Evolutionary conservation across 2,888 invertebrate genomes (phyloP), one percentile per base, ranked within the genome.

Genomic region (Cabera pusaria): DNA sequence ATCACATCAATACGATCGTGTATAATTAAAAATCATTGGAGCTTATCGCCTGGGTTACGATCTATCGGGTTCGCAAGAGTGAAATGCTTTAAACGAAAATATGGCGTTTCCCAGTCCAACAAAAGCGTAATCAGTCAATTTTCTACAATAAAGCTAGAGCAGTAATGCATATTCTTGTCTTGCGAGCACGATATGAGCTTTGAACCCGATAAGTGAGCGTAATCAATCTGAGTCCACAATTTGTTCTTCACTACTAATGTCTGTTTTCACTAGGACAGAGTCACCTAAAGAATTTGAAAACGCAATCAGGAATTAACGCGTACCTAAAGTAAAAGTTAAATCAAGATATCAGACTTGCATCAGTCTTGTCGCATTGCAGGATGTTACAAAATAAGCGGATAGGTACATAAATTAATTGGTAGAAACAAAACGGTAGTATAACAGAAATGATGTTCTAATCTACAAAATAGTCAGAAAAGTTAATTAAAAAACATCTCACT

Each of bases 331-430:
- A 41, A 29, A n/a, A 48, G 33, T 23, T 48, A 55, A 56, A 33
- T 44, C 32, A 49, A 63, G 49, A 59, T 56, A 63, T 78, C 76
- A 79, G 78, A 78, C 78, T 80, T 72, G 53, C 16, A 66, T 79
- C 79, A 83, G 81, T 81, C 81, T 78, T 72, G 66, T 69, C 66
- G 64, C 67, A 61, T 67, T 64, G 63, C 66, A 59, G 51, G 46
- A 44, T 27, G 38, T 29, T 41, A 45, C 6, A 28, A 28, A 28
- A 5, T 6, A 9, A 43, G 39, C 36, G 27, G 19, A 21, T 31
- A 31, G n/a, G n/a, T n/a, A n/a, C n/a, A n/a, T n/a, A n/a, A n/a
- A n/a, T n/a, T n/a, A n/a, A n/a, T n/a, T n/a, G n/a, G n/a, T n/a
- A n/a, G n/a, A n/a, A n/a, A n/a, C n/a, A n/a, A n/a, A n/a, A n/a